Evolutionary conservation across 2,888 invertebrate genomes (phyloP), one percentile per base, ranked within the genome.

Genomic region (Andrena minutula): DNA sequence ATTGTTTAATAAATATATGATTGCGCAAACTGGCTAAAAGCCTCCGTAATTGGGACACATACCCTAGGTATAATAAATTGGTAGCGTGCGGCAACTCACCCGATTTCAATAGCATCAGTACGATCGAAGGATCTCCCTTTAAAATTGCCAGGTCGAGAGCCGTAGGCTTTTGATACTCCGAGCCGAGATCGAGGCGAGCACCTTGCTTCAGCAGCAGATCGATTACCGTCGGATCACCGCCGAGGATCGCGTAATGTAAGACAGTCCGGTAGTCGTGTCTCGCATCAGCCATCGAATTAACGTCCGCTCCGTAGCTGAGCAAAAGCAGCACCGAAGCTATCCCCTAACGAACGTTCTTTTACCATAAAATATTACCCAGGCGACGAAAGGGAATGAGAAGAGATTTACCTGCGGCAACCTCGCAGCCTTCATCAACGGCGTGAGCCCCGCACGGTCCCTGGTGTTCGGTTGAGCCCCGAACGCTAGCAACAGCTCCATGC

Each of bases 391-490:
- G 47, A n/a, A 20, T 20, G 53, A 28, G 20, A 16, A 0, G 32
- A 3, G 2, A 20, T 23, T 66, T 93, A 97, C 97, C 94, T 97
- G 96, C 23, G 96, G 96, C 90, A 97, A 96, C 68, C 98, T 94
- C 20, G 97, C 97, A 7, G 98, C 98, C 93, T 98, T 98, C 98
- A 99, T 99, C 28, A 99, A 94, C 0, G 98, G 98, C 0, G 98
- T 98, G 20, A 98, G 94, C 0, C 98, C 98, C 79, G 97, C 96
- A 49, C 99, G 95, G 92, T 98, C 98, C 73, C 97, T 95, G 30
- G 97, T 97, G 93, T 99, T 98, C 58, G 98, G 97, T 92, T 97
- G 96, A 1, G 98, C 98, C 2, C 98, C 98, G 91, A 97, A 97
- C 23, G 96, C 96, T 75, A 99, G 95, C 83, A 98, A 94, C 86